These are phyloP conservation scores for Odontocerum albicorne DNA, from an alignment of 2,888 invertebrate species.

Conservation along the genomic window DNA sequence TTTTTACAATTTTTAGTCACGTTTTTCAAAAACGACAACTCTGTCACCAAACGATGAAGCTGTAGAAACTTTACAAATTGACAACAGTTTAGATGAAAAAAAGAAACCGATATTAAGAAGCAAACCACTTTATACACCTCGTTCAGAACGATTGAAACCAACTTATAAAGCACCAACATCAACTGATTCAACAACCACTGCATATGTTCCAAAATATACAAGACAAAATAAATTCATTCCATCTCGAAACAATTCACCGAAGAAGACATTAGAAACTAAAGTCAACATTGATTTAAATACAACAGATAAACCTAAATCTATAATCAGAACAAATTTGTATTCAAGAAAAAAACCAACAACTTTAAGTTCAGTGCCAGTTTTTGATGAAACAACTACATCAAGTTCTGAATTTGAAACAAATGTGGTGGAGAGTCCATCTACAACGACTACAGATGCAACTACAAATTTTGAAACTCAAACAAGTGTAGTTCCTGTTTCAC, in stretches of 20 bases:
- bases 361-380: neutral
- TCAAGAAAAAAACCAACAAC: constrained; percentile 29
- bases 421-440: constrained; percentile 8
- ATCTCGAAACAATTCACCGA: constrained; percentile 20
- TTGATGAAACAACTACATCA: constrained; percentile 3
- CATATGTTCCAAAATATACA: constrained; percentile 41
- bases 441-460: neutral
- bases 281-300: constrained; percentile 17
- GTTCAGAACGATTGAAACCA: too few relatives aligned
- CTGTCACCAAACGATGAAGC: too few relatives aligned
- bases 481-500: neutral
- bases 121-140: too few relatives aligned
- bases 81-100: too few relatives aligned
- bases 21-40: too few relatives aligned
- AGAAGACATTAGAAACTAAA: constrained; percentile 28
- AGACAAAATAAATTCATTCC: constrained; percentile 36
- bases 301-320: constrained; percentile 24
- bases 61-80: too few relatives aligned
- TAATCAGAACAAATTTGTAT: constrained; percentile 17
- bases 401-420: constrained; percentile 9
- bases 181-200: neutral
- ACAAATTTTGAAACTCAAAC: constrained; percentile 1
- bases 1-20: too few relatives aligned
- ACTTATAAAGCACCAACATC: too few relatives aligned
- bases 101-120: too few relatives aligned